These are phyloP conservation scores for Daubentonia madagascariensis DNA, from an alignment of 2,113 vertebrate species.

Conservation along the genomic window DNA sequence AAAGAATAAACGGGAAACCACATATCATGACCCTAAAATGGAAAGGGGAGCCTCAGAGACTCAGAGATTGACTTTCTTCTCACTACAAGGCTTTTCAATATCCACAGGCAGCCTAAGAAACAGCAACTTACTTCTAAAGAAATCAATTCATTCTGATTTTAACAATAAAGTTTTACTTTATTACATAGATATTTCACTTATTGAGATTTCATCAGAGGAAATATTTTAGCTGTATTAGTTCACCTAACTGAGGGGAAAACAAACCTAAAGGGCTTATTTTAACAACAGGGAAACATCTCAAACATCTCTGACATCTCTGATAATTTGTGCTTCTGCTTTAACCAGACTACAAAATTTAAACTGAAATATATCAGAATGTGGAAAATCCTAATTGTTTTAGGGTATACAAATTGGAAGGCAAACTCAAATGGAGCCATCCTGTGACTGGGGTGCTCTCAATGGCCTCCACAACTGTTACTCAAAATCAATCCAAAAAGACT, in stretches of 20 bases:
- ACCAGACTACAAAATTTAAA: not conserved
- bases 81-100: not conserved
- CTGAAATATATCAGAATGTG: not conserved
- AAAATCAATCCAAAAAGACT: not conserved
- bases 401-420: not conserved
- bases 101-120: not conserved
- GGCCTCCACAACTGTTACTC: not conserved
- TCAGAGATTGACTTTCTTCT: not conserved
- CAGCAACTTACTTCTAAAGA: not conserved
- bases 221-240: not conserved
- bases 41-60: not conserved
- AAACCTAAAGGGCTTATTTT: not conserved
- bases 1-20: not conserved
- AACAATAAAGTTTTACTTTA: not conserved
- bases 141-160: not conserved
- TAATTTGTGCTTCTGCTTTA: not conserved
- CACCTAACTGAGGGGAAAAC: not conserved
- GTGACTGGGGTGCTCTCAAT: not conserved
- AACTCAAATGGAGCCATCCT: not conserved
- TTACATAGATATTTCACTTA: not conserved
- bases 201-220: not conserved
- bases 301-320: not conserved
- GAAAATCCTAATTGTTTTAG: not conserved
- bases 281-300: not conserved
- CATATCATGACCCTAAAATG: not conserved